A percentile compares a stretch with the other conserved stretches of the same genome.
Evolutionary conservation across 2,113 vertebrate species (phyloP).

Genomic region (Blennius ocellaris): DNA sequence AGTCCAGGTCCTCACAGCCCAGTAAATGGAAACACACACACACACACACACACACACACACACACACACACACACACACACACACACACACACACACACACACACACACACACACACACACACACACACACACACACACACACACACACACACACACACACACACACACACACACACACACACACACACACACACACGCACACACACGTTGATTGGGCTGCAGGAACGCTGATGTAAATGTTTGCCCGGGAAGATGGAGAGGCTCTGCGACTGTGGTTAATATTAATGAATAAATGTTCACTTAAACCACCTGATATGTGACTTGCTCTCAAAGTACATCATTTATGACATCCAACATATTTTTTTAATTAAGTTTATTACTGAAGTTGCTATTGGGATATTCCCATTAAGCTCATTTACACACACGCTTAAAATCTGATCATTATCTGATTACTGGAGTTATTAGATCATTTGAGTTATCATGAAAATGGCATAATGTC

Average conservation of each 20-base stretch:
- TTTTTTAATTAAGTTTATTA: slow-evolving; percentile 19
- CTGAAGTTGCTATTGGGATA: background rate
- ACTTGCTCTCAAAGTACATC: slow-evolving; percentile 37
- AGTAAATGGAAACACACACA: slow-evolving; percentile 41
- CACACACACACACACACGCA: slow-evolving; percentile 8
- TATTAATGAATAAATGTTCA: slow-evolving; percentile 48
- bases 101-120: too few relatives aligned
- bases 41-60: too few relatives aligned
- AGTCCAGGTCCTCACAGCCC: slow-evolving; percentile 40
- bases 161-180: too few relatives aligned
- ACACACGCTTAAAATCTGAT: too few relatives aligned
- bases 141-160: too few relatives aligned
- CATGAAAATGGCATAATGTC: too few relatives aligned
- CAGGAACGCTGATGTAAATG: slow-evolving; percentile 56
- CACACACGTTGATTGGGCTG: background rate
- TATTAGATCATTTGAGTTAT: too few relatives aligned
- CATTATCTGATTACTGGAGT: too few relatives aligned
- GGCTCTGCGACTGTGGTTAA: slow-evolving; percentile 23
- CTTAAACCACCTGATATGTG: slow-evolving; percentile 31
- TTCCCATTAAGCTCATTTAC: too few relatives aligned
- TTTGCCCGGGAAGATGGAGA: slow-evolving; percentile 39
- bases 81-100: too few relatives aligned
- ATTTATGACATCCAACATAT: slow-evolving; percentile 59
- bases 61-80: too few relatives aligned
- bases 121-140: too few relatives aligned